Evolutionary conservation across 1,140 invertebrate genomes (phyloP).

Genomic region (Orchesella cincta): DNA sequence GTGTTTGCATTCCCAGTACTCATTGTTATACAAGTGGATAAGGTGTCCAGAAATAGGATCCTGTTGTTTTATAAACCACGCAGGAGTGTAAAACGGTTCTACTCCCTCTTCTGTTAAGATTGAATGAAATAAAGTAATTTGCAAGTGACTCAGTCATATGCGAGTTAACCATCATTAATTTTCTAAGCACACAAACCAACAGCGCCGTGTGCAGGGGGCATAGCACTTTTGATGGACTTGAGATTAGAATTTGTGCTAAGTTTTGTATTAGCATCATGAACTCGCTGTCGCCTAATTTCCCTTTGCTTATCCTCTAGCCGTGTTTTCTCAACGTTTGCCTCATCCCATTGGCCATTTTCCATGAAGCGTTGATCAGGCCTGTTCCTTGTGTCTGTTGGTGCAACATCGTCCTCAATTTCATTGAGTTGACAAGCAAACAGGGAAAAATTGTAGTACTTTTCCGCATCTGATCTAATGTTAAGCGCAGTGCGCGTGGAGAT

Average conservation of each 20-base stretch:
- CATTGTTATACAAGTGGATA: slow-evolving; percentile 62
- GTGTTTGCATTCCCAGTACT: slow-evolving; percentile 66
- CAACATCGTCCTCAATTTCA: slow-evolving; percentile 64
- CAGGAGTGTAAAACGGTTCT: slow-evolving; percentile 58
- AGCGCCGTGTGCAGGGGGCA: background rate
- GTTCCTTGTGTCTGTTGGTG: slow-evolving; percentile 66
- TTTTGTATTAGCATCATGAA: slow-evolving; percentile 54
- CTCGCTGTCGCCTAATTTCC: slow-evolving; percentile 54
- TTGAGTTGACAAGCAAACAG: slow-evolving; percentile 67
- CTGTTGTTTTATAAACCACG: slow-evolving; percentile 63
- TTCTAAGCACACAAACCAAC: background rate
- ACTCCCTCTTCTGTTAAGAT: slow-evolving; percentile 57
- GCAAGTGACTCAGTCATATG: too few relatives aligned
- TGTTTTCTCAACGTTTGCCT: slow-evolving; percentile 64
- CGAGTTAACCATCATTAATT: background rate
- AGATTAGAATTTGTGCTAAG: slow-evolving; percentile 51
- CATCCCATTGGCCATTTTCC: slow-evolving; percentile 68
- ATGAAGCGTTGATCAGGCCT: slow-evolving; percentile 68
- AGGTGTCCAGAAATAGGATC: slow-evolving; percentile 62
- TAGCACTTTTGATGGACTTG: background rate
- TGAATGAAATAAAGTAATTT: slow-evolving; percentile 29
- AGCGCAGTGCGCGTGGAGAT: too few relatives aligned
- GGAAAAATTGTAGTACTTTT: slow-evolving; percentile 66
- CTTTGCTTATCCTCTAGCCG: slow-evolving; percentile 67
- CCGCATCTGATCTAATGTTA: slow-evolving; percentile 50